A percentile compares a stretch with the other conserved stretches of the same genome.
These are phyloP conservation scores for Ceratina japonica DNA, from an alignment of 1,140 invertebrate genomes.

Conservation along the genomic window DNA sequence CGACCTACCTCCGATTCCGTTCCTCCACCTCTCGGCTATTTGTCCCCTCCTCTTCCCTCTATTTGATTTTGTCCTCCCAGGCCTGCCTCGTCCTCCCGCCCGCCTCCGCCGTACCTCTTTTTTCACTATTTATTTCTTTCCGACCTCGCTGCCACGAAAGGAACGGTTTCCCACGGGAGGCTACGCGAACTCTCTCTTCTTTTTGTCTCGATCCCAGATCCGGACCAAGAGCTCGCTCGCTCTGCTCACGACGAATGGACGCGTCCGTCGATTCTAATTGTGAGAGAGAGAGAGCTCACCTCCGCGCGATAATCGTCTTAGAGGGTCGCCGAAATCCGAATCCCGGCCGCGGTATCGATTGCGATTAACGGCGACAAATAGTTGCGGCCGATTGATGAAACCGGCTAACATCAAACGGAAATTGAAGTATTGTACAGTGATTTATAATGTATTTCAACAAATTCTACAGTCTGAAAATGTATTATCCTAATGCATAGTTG, in stretches of 20 bases:
- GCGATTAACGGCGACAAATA: slow-evolving; percentile 9
- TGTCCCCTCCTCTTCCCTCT: slow-evolving; percentile 62
- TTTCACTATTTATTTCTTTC: slow-evolving; percentile 72
- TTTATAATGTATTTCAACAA: too few relatives aligned
- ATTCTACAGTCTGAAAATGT: too few relatives aligned
- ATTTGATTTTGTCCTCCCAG: slow-evolving; percentile 71
- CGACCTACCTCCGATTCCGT: slow-evolving; percentile 57
- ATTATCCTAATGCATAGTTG: too few relatives aligned
- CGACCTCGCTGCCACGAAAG: slow-evolving; percentile 71
- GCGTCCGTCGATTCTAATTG: slow-evolving; percentile 41
- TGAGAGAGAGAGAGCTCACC: slow-evolving; percentile 42
- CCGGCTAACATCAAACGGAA: too few relatives aligned
- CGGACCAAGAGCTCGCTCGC: background rate
- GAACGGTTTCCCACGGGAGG: slow-evolving; percentile 72
- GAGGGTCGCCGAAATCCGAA: slow-evolving; percentile 25
- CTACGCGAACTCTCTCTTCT: slow-evolving; percentile 38
- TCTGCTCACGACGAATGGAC: slow-evolving; percentile 20
- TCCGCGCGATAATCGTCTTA: slow-evolving; percentile 32
- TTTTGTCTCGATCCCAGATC: slow-evolving; percentile 25
- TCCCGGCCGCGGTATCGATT: slow-evolving; percentile 9
- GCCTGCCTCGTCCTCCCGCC: slow-evolving; percentile 11
- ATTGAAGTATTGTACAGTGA: too few relatives aligned
- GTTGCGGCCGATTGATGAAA: background rate
- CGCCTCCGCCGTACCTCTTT: slow-evolving; percentile 46
- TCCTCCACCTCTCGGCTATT: slow-evolving; percentile 49